Evolutionary conservation across 2,888 invertebrate species (phyloP).

Genomic region (Suillia variegata): DNA sequence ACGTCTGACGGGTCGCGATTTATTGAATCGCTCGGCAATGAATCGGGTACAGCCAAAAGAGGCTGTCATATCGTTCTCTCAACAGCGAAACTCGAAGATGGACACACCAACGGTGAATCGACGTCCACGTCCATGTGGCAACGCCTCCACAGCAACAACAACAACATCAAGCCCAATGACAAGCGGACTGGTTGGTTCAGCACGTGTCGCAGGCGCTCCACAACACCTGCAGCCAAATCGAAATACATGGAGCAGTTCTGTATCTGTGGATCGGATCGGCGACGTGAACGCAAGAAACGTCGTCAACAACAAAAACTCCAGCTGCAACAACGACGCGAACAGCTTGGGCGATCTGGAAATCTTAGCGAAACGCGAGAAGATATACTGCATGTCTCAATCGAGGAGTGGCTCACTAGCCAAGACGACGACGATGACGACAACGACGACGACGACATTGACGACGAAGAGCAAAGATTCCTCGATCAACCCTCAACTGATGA

Average conservation of each 20-base stretch:
- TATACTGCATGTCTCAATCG: conserved; percentile 62
- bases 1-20: conserved; percentile 62
- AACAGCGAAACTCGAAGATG: conserved; percentile 63
- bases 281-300: conserved; percentile 51
- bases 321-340: conserved; percentile 57
- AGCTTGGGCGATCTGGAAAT: conserved; percentile 70
- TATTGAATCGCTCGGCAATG: conserved; percentile 59
- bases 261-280: conserved; percentile 66
- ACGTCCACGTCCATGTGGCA: conserved; percentile 50
- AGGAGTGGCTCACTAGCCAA: conserved; percentile 61
- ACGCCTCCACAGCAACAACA: conserved; percentile 24
- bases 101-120: conserved; percentile 62
- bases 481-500: conserved; percentile 47
- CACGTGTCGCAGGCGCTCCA: conserved; percentile 49
- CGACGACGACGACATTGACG: conserved; percentile 36
- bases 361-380: conserved; percentile 66
- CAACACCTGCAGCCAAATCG: conserved; percentile 58
- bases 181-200: conserved; percentile 42
- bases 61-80: conserved; percentile 62
- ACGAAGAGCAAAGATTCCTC: conserved; percentile 34
- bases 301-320: conserved; percentile 53
- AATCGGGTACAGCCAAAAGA: conserved; percentile 61
- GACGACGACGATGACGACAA: conserved; percentile 46
- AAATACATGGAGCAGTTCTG: conserved; percentile 74
- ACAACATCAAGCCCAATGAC: conserved; percentile 21